Evolutionary conservation across 2,888 invertebrate species (phyloP).

Genomic region (Hypolimnas misippus): DNA sequence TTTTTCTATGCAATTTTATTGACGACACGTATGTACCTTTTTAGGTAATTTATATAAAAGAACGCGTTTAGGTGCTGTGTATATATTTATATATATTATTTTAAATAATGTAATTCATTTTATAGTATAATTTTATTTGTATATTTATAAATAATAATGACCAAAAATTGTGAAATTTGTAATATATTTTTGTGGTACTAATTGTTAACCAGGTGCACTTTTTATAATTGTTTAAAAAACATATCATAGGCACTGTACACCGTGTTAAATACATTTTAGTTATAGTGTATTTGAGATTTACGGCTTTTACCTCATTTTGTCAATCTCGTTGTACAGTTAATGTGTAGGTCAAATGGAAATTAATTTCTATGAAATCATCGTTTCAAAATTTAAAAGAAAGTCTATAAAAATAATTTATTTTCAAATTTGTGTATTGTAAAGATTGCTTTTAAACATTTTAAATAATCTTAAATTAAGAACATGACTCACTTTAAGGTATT

Average conservation of each 20-base stretch:
- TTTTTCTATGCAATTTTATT: constrained; percentile 56
- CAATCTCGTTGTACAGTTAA: constrained; percentile 3
- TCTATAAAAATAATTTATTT: constrained; percentile 1
- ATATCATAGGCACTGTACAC: constrained; percentile 37
- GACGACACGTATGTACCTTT: constrained; percentile 29
- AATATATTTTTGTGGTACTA: constrained; percentile 22
- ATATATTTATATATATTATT: constrained; percentile 49
- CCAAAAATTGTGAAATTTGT: constrained; percentile 30
- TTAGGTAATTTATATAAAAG: constrained; percentile 46
- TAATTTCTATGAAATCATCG: background rate
- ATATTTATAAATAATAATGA: constrained; percentile 29
- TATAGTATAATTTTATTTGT: constrained; percentile 36
- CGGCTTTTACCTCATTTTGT: constrained; percentile 10
- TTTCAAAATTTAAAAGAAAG: background rate
- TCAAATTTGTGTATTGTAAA: background rate
- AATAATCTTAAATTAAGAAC: background rate
- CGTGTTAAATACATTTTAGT: constrained; percentile 16
- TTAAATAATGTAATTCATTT: constrained; percentile 35
- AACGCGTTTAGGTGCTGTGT: constrained; percentile 56
- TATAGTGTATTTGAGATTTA: constrained; percentile 24
- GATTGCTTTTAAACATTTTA: background rate
- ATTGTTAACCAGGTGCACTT: constrained; percentile 29
- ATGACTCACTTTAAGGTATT: constrained; percentile 4
- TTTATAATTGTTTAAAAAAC: constrained; percentile 32
- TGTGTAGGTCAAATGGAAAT: too few species aligned